phyloP scores from a whole-genome alignment of 2,113 vertebrate species.

The Gymnocephalus cernua region DNA sequence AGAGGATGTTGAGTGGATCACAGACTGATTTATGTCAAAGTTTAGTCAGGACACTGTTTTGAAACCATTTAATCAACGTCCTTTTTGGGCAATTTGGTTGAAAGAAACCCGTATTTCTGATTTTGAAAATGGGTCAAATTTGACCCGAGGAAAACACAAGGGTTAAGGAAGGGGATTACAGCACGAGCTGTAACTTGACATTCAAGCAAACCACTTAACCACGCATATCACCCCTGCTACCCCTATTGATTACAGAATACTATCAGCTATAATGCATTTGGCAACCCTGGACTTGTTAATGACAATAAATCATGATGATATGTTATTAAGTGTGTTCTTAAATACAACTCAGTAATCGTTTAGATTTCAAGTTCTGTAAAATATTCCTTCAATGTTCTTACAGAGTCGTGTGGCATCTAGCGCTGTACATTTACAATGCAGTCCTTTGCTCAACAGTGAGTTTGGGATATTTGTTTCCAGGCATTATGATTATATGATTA shows the following conservation, averaged over 20 bases:
- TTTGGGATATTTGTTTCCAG: neutral
- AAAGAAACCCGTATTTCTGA: no score
- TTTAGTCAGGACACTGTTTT: no score
- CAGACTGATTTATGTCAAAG: no score
- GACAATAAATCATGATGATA: neutral
- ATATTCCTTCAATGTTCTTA: neutral
- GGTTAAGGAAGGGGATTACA: slow-evolving; percentile 36
- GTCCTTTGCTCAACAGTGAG: neutral
- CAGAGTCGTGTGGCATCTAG: neutral
- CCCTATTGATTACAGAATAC: neutral
- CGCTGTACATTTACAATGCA: neutral
- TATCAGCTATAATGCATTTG: slow-evolving; percentile 10
- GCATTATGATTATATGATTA: neutral
- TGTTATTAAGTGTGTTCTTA: neutral
- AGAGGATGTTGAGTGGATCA: no score
- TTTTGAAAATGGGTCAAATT: no score
- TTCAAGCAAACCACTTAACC: slow-evolving; percentile 63
- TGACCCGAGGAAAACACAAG: no score
- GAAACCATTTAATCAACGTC: no score
- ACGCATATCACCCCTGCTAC: slow-evolving; percentile 45
- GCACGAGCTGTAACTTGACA: slow-evolving; percentile 55
- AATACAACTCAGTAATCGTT: neutral
- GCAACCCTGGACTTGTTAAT: slow-evolving; percentile 3
- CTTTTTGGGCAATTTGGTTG: no score
- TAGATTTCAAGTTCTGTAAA: no score